Percentiles rank a stretch among this genome's conserved stretches.
Conservation (phyloP, 1,140 invertebrate genomes). For the Plectrocnemia conspersa region DNA sequence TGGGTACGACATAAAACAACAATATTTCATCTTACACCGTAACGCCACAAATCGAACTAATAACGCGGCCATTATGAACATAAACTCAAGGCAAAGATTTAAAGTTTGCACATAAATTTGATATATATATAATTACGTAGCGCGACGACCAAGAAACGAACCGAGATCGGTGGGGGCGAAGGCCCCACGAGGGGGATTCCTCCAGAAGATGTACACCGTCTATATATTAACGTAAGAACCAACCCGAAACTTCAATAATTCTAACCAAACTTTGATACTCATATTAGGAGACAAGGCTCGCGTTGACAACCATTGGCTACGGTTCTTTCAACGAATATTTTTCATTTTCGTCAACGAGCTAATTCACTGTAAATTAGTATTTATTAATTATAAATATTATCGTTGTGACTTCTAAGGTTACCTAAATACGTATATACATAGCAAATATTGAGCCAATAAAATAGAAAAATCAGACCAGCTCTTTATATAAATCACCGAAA, state of each 20-base stretch:
- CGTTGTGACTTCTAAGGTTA: no score
- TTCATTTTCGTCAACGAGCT: no score
- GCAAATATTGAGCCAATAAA: no score
- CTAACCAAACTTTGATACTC: constrained; percentile 33
- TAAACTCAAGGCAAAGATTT: constrained; percentile 37
- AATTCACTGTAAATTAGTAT: no score
- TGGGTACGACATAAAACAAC: constrained; percentile 35
- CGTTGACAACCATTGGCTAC: background rate
- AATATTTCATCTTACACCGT: constrained; percentile 36
- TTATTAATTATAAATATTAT: no score
- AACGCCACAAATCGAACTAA: constrained; percentile 37
- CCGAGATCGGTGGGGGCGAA: constrained; percentile 13
- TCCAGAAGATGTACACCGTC: constrained; percentile 31
- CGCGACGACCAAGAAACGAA: constrained; percentile 30
- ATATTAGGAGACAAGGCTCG: constrained; percentile 18
- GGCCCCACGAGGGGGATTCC: constrained; percentile 27
- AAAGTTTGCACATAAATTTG: constrained; percentile 37
- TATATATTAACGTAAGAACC: constrained; percentile 32
- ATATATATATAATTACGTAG: constrained; percentile 37
- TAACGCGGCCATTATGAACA: constrained; percentile 36
- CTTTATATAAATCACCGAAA: no score
- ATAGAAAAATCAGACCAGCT: no score
- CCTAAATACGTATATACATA: no score
- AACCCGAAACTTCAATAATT: constrained; percentile 35
- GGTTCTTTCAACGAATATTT: background rate